A percentile compares a stretch with the other conserved stretches of the same genome.
Conservation (phyloP, 2,888 invertebrate species). For the Mylabris sibirica region DNA sequence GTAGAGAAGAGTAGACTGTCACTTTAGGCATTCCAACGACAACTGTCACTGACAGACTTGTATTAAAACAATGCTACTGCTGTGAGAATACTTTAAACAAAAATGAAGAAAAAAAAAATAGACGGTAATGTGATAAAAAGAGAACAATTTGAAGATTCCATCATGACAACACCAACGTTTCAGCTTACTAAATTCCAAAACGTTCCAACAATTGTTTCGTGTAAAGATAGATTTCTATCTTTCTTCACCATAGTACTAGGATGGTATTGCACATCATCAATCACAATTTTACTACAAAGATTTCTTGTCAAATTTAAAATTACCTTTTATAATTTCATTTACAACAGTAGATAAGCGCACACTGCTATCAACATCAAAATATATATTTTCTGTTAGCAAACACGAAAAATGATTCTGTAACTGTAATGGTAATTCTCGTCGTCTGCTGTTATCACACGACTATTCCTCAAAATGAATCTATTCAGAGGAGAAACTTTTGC, state of each 20-base stretch:
- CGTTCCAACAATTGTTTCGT: conserved; percentile 27
- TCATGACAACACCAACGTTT: not conserved
- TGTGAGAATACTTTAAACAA: conserved; percentile 37
- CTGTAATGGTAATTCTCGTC: not conserved
- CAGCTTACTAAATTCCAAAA: not conserved
- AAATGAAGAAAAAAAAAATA: conserved; percentile 23
- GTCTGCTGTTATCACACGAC: not conserved
- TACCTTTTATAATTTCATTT: not conserved
- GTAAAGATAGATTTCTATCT: conserved; percentile 1
- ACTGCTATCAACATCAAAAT: conserved; percentile 3
- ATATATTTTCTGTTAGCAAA: not conserved
- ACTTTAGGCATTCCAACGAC: conserved; percentile 38
- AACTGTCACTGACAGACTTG: conserved; percentile 45
- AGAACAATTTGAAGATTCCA: not conserved
- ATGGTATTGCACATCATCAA: not conserved
- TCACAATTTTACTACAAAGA: not conserved
- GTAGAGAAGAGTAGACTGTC: conserved; percentile 41
- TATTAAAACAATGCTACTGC: conserved; percentile 44
- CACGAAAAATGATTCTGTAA: not conserved
- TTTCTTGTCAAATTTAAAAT: not conserved
- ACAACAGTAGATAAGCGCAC: too few relatives aligned
- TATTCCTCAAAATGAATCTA: not conserved
- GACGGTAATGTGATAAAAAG: conserved; percentile 9
- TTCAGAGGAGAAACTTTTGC: not conserved
- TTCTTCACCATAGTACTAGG: not conserved